Evolutionary conservation across 1,140 invertebrate species (phyloP).

Genomic region (Hypothenemus hampei): DNA sequence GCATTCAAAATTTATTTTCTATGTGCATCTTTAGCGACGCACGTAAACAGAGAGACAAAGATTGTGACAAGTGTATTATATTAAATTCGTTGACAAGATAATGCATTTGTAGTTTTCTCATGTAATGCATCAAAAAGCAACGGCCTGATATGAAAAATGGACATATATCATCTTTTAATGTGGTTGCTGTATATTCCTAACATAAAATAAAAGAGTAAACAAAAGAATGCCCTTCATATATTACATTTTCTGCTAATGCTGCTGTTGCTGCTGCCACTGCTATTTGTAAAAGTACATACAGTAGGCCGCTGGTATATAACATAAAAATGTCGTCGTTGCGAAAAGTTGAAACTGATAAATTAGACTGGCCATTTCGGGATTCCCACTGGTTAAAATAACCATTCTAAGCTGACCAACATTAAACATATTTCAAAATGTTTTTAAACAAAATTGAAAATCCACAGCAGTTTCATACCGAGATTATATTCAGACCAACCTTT

Average conservation of each 20-base stretch:
- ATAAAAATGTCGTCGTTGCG: slow-evolving; percentile 29
- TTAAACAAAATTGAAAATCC: too few relatives aligned
- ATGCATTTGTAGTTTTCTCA: slow-evolving; percentile 25
- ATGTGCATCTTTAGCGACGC: neutral
- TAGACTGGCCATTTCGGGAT: slow-evolving; percentile 12
- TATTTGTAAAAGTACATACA: slow-evolving; percentile 21
- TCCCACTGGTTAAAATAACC: slow-evolving; percentile 1
- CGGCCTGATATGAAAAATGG: slow-evolving; percentile 21
- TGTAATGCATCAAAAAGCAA: slow-evolving; percentile 26
- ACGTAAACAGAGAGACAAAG: slow-evolving; percentile 12
- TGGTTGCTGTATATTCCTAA: slow-evolving; percentile 21
- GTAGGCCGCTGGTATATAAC: slow-evolving; percentile 30
- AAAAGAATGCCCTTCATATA: slow-evolving; percentile 31
- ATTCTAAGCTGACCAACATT: neutral
- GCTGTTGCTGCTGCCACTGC: slow-evolving; percentile 12
- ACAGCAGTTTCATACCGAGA: too few relatives aligned
- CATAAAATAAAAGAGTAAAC: slow-evolving; percentile 31
- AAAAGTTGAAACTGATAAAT: slow-evolving; percentile 37
- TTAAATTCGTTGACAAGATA: slow-evolving; percentile 26
- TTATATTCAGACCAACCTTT: too few relatives aligned
- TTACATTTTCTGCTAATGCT: slow-evolving; percentile 32
- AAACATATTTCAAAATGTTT: too few relatives aligned
- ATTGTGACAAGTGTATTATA: slow-evolving; percentile 25
- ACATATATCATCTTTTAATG: slow-evolving; percentile 31
- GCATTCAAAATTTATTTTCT: slow-evolving; percentile 15